phyloP scores from a whole-genome alignment of 2,113 vertebrate genomes.

The Mesoclemmys tuberculata region DNA sequence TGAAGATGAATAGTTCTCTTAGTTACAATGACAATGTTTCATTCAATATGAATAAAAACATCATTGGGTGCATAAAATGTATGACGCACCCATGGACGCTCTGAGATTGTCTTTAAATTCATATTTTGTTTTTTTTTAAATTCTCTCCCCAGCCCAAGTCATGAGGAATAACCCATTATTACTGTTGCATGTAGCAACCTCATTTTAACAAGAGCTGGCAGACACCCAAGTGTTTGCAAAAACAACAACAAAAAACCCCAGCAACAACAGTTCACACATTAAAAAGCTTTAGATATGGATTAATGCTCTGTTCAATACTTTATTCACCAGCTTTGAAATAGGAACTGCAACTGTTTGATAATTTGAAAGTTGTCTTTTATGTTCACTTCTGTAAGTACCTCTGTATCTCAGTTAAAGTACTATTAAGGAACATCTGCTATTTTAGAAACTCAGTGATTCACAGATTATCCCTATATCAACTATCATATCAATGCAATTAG shows the following conservation, averaged over 20 bases:
- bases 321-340: slow-evolving; percentile 27
- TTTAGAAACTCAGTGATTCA: neutral
- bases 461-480: neutral
- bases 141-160: neutral
- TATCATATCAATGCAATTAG: neutral
- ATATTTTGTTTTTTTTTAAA: neutral
- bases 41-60: neutral
- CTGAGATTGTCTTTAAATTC: neutral
- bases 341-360: neutral
- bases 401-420: slow-evolving; percentile 15
- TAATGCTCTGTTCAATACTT: neutral
- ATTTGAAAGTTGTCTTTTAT: slow-evolving; percentile 13
- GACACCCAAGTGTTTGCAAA: neutral
- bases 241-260: neutral
- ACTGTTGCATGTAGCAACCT: neutral
- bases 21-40: neutral
- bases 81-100: neutral
- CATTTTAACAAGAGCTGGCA: neutral
- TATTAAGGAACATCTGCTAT: slow-evolving; percentile 24
- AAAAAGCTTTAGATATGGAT: neutral
- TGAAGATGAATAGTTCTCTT: neutral
- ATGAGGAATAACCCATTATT: neutral
- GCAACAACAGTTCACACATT: neutral
- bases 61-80: neutral
- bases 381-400: neutral